Evolutionary conservation across 2,888 invertebrate genomes (phyloP).

Genomic region (Leucozona laternaria): DNA sequence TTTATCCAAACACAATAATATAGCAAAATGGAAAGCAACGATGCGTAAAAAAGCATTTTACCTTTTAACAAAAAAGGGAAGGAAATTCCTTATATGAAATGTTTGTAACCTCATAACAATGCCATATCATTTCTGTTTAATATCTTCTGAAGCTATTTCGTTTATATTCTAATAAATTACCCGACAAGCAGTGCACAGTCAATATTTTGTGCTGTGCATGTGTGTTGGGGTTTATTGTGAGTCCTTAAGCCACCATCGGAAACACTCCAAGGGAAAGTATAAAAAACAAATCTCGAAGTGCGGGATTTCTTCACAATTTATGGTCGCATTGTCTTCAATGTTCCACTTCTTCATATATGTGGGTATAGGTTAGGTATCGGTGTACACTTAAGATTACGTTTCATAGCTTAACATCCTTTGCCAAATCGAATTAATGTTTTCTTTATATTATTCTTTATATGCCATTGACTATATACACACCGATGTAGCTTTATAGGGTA

Average conservation of each 20-base stretch:
- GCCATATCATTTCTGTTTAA: slow-evolving; percentile 40
- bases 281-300: slow-evolving; percentile 14
- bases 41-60: neutral
- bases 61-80: neutral
- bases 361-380: neutral
- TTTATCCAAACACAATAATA: neutral
- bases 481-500: slow-evolving; percentile 1
- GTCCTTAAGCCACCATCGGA: slow-evolving; percentile 44
- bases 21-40: neutral
- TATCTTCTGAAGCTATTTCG: slow-evolving; percentile 40
- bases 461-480: neutral
- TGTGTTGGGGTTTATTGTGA: slow-evolving; percentile 10
- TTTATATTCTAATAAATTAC: slow-evolving; percentile 69
- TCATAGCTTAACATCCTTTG: neutral
- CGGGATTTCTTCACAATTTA: slow-evolving; percentile 47
- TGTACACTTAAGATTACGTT: neutral
- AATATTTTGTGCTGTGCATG: slow-evolving; percentile 29
- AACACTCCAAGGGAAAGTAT: neutral
- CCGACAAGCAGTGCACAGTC: slow-evolving; percentile 36
- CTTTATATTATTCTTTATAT: neutral
- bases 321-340: slow-evolving; percentile 49
- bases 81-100: too few species aligned
- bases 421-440: slow-evolving; percentile 27
- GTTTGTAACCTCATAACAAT: slow-evolving; percentile 37
- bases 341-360: slow-evolving; percentile 3